Base-by-base conservation (phyloP, 2,797 vertebrate species). In the Hirundo rustica region DNA sequence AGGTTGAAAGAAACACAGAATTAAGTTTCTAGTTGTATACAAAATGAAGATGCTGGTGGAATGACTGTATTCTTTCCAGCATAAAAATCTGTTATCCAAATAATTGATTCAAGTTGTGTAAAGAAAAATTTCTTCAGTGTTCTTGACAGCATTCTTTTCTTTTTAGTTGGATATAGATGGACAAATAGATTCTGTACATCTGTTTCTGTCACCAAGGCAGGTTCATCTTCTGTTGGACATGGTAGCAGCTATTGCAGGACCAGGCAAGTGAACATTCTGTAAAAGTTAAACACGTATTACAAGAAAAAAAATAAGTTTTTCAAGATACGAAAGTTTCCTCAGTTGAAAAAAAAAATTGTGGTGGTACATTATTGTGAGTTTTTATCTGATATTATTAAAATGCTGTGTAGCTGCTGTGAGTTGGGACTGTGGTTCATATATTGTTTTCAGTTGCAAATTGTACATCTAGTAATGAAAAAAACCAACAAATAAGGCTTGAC, bases 211-310 rank as follows among this genome's bases (percentile, higher is more conserved):
- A 7, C 99, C 99, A 18, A 98, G 99, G 16, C 99, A 99, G 98
- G 99, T 99, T 60, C 99, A 99, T 96, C 98, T 99, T 94, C 98
- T 99, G 2, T 95, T 99, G 96, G 99, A 99, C 96, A 98, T 99
- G 98, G 97, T 99, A 97, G 99, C 99, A 89, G 98, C 99, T 75
- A 98, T 99, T 95, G 99, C 99, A 88, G 98, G 98, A 92, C 98
- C 98, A 98, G 98, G 99, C 98, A 97, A 98, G 98, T 96, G 89
- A 74, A 85, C 7, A 3, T 67, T 86, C 12, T 65, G 25, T 85
- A 53, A 27, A 71, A 42, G 21, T 60, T 92, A 82, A 47, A 38
- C 76, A 17, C 38, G 2, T 78, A 27, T 76, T 91, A 53, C 0
- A 3, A 22, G 44, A 40, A 1, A 45, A 77, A 61, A 82, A 82